These are phyloP conservation scores for Platysternon megacephalum DNA, from an alignment of 2,113 vertebrate genomes.

Conservation along the genomic window DNA sequence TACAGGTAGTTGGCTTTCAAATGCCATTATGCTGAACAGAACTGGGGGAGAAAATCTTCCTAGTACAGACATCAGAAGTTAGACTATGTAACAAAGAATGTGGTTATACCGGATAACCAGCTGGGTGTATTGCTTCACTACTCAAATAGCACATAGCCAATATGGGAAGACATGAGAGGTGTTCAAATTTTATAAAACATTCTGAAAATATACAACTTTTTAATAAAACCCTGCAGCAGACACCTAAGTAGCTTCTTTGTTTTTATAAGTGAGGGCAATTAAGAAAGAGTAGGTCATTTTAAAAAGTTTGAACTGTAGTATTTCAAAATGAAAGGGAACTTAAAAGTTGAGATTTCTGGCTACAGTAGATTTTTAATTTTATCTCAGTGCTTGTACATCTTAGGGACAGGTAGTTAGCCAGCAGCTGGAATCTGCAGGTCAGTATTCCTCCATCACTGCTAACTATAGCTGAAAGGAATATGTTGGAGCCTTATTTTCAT, in stretches of 20 bases:
- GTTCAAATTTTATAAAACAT: not conserved
- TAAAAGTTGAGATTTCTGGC: not conserved
- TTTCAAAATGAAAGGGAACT: not conserved
- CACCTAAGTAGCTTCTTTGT: not conserved
- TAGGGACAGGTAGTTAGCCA: not conserved
- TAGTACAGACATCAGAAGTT: not conserved
- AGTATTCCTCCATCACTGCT: not conserved
- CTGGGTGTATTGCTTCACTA: not conserved
- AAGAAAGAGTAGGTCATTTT: not conserved
- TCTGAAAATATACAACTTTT: not conserved
- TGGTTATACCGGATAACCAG: fast-evolving
- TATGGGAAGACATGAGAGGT: not conserved
- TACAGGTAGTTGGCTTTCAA: not conserved
- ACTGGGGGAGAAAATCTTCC: not conserved
- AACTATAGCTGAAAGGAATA: not conserved
- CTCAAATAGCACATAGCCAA: not conserved
- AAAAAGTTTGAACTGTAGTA: not conserved
- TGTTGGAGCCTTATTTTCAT: not conserved
- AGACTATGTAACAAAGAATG: fast-evolving
- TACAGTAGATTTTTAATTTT: not conserved
- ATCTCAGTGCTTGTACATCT: not conserved
- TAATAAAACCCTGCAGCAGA: not conserved
- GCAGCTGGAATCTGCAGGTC: not conserved
- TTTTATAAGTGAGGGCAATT: not conserved
- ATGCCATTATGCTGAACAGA: not conserved